Conservation (phyloP, 2,888 invertebrate genomes). For the Pachymerium ferrugineum region DNA sequence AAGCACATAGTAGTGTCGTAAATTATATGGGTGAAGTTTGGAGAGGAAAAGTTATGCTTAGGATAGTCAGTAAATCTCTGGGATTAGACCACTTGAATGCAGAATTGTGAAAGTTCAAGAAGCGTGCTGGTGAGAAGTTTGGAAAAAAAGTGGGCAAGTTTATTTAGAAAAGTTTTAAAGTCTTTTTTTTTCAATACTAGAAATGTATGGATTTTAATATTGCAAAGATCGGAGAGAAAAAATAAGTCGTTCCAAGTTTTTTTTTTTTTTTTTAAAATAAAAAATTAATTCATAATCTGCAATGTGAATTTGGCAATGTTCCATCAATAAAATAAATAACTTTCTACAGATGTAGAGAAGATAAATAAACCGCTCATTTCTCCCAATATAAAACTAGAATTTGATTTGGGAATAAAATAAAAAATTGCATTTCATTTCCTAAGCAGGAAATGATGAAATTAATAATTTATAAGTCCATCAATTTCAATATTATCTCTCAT, state of each 20-base stretch:
- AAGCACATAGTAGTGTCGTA: neutral
- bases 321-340: neutral
- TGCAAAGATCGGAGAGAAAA: neutral
- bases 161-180: too few species aligned
- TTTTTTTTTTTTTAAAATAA: neutral
- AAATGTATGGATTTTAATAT: constrained; percentile 3
- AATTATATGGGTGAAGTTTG: neutral
- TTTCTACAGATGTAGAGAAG: neutral
- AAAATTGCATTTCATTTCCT: too few species aligned
- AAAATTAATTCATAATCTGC: neutral
- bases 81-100: neutral
- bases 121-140: neutral
- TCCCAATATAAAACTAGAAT: neutral
- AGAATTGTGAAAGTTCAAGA: neutral
- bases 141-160: neutral
- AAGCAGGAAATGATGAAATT: too few species aligned
- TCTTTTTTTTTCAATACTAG: neutral
- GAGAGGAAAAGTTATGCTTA: neutral
- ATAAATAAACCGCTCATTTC: neutral
- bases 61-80: neutral
- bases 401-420: too few species aligned
- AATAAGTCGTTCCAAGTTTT: neutral
- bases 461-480: too few species aligned
- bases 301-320: neutral
- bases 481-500: too few species aligned